Conservation (phyloP, 2,888 invertebrate genomes). For the Mythimna vitellina region DNA sequence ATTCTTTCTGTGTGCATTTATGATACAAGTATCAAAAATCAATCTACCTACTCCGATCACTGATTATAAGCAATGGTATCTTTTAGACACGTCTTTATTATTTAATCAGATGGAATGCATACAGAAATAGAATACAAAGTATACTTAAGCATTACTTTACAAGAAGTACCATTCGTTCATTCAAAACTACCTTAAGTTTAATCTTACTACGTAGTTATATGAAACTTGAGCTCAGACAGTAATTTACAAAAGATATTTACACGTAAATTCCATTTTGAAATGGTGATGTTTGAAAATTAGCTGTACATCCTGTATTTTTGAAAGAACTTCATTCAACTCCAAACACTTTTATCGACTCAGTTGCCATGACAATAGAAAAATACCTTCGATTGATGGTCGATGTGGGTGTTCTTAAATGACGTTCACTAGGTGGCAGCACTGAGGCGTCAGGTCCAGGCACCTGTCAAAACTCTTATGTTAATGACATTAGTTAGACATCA, state of each 20-base stretch:
- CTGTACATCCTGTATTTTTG: background rate
- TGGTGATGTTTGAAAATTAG: background rate
- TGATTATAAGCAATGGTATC: conserved; percentile 31
- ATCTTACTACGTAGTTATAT: conserved; percentile 54
- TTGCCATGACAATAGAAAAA: background rate
- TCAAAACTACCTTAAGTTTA: conserved; percentile 18
- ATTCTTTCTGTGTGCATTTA: too few relatives aligned
- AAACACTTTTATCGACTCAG: background rate
- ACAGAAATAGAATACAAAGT: conserved; percentile 5
- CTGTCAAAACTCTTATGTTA: too few relatives aligned
- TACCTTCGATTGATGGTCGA: background rate
- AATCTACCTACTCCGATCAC: too few relatives aligned
- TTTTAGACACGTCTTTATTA: conserved; percentile 42
- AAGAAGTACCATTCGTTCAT: conserved; percentile 25
- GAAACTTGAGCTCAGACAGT: conserved; percentile 53
- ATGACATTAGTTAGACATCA: too few relatives aligned
- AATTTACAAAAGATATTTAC: conserved; percentile 33
- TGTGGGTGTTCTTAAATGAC: too few relatives aligned
- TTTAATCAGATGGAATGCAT: conserved; percentile 48
- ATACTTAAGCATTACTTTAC: conserved; percentile 14
- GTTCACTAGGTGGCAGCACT: too few relatives aligned
- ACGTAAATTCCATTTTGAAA: conserved; percentile 13
- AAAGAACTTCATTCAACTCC: background rate
- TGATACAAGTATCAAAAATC: too few relatives aligned
- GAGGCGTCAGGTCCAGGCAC: too few relatives aligned